Evolutionary conservation across 2,113 vertebrate species (phyloP), one percentile per base, ranked within the genome.

Genomic region (Zosterops lateralis): DNA sequence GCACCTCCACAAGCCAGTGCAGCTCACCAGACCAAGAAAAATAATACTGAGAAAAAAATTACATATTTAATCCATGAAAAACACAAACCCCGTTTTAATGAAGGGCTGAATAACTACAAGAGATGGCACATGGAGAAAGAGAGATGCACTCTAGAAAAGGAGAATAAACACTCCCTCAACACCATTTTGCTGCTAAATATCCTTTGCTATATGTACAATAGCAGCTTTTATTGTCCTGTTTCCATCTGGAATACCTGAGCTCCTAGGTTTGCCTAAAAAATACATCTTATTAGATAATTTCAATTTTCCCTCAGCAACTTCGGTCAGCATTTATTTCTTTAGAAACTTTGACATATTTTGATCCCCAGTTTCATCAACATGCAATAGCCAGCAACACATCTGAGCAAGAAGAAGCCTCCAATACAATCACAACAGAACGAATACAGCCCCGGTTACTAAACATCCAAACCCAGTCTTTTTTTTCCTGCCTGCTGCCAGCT

Each of bases 321-420:
- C 2, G 2, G 14, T 17, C 22, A 22, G 11, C 21, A 19, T n/a
- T 58, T 67, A 18, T 34, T 84, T 66, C 16, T 64, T 76, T 9
- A n/a, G 3, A 64, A 32, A 4, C 10, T 28, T 5, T 88, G 16
- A 62, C 26, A 10, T 8, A 1, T 28, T 48, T 31, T 31, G 22
- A 56, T 17, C 7, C 20, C 36, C 3, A 13, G 3, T 40, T 72
- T 50, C 17, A 54, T 0, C 5, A 32, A 11, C 0, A 8, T 1
- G 6, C 3, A 3, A 26, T 3, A 32, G 36, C 20, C 29, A 65
- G 8, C 20, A 14, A n/a, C 2, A 19, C 6, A 8, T 9, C 4
- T 4, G 26, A 47, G 8, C 22, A 17, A 6, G 17, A 11, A 62
- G 12, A 47, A 62, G 42, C 5, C 45, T 29, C 36, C 48, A 7